These are phyloP conservation scores for Porites australiensis DNA, from an alignment of 64 coral and sea anemone genomes.

Conservation along the genomic window DNA sequence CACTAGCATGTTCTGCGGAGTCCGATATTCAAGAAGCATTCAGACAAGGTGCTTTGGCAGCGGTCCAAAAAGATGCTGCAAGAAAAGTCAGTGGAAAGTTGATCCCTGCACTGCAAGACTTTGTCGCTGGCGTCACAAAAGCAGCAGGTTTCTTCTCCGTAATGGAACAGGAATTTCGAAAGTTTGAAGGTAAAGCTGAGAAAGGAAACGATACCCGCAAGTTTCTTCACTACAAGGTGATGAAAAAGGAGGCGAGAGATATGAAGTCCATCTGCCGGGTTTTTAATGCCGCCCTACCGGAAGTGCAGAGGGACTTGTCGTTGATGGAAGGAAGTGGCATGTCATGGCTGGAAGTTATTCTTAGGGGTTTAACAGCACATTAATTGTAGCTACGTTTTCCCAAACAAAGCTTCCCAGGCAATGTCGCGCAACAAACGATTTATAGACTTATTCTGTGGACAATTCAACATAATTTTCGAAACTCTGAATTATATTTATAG, in stretches of 20 bases:
- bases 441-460: no score
- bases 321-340: no score
- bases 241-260: conserved; percentile 19
- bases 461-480: no score
- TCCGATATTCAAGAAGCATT: not conserved
- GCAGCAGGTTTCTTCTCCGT: conserved; percentile 28
- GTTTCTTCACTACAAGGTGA: conserved; percentile 36
- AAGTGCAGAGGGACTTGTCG: no score
- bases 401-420: no score
- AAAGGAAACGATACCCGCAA: not conserved
- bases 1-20: not conserved
- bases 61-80: not conserved
- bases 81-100: not conserved
- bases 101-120: conserved; percentile 31
- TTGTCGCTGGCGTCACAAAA: conserved; percentile 2
- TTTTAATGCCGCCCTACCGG: no score
- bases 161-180: conserved; percentile 8
- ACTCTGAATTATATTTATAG: no score
- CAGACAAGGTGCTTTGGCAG: not conserved
- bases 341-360: no score
- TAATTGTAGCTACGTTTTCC: no score
- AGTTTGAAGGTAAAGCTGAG: conserved; percentile 14
- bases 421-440: no score
- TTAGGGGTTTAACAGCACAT: no score
- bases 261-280: not conserved